Base-by-base conservation (phyloP, 2,797 vertebrate genomes). In the Erithacus rubecula region DNA sequence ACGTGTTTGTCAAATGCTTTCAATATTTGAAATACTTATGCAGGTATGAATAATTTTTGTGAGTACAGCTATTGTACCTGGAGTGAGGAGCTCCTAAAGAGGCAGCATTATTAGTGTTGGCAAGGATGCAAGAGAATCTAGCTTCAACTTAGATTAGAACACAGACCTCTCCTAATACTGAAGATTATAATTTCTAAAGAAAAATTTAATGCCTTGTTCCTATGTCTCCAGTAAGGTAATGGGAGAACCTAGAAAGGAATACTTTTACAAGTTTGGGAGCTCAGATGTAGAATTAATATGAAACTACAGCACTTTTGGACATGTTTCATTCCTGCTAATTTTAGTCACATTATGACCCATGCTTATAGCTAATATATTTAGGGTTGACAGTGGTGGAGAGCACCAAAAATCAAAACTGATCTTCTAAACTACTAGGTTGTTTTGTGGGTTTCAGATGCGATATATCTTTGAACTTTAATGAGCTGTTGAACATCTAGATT, bases 1-100 rank as follows among this genome's bases (percentile, higher is more conserved):
- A 60, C 10, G 4, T 80, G 49, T 95, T 94, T 95, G 85, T 72
- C 83, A 78, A 90, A 76, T 90, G 63, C 46, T 92, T 95, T 67
- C 87, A 76, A 18, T 49, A 83, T 39, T 36, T 87, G 85, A 91
- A 91, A 90, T 93, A 56, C 67, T 83, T 69, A 49, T 0, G 1
- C 22, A 56, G 32, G 34, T 88, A 69, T 46, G 69, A 96, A 94
- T 65, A 87, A 65, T 72, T 88, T 95, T 67, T 83, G 36, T 63
- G 36, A 77, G 52, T 49, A 9, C 1, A 11, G 56, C 55, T 41
- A 14, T 5, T 72, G 24, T 18, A 79, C 23, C 44, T 29, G 30
- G 15, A 67, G 26, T 34, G 26, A 23, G 34, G 22, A 83, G 16
- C 10, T 83, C 32, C 43, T 67, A 26, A 70, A 90, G 15, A 23